Evolutionary conservation across 2,113 vertebrate species (phyloP).

Genomic region (Sebastes schlegelii): DNA sequence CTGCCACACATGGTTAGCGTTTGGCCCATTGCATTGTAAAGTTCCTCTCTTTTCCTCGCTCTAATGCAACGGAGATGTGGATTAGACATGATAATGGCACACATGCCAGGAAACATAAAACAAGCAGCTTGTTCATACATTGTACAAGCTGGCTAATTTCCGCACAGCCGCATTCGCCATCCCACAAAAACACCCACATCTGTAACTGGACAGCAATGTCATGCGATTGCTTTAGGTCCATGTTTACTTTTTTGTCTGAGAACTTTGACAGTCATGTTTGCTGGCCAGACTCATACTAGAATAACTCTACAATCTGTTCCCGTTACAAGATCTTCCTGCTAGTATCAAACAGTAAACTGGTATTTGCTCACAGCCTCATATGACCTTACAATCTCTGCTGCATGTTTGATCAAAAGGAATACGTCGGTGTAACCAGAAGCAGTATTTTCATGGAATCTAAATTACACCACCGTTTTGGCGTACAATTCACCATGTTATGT

Average conservation of each 20-base stretch:
- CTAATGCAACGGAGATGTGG: conserved; percentile 5
- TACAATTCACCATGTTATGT: conserved; percentile 6
- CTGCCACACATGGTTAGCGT: background rate
- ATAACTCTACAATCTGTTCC: background rate
- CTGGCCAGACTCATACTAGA: background rate
- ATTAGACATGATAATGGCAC: background rate
- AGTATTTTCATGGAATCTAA: conserved; percentile 7
- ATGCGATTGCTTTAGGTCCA: background rate
- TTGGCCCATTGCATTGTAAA: background rate
- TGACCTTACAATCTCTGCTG: background rate
- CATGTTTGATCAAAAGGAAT: conserved; percentile 1
- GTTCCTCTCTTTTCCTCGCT: background rate
- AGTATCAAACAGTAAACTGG: background rate
- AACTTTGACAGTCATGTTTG: background rate
- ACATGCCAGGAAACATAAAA: background rate
- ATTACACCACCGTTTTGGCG: conserved; percentile 8
- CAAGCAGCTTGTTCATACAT: background rate
- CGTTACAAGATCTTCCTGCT: background rate
- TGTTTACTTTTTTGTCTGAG: background rate
- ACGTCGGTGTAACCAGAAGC: background rate
- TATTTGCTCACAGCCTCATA: conserved; percentile 1
- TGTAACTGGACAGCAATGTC: background rate
- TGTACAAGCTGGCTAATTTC: background rate
- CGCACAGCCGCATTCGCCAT: background rate
- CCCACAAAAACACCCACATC: background rate